phyloP scores from a whole-genome alignment of 2,888 invertebrate species.

The Ceraclea dissimilis region DNA sequence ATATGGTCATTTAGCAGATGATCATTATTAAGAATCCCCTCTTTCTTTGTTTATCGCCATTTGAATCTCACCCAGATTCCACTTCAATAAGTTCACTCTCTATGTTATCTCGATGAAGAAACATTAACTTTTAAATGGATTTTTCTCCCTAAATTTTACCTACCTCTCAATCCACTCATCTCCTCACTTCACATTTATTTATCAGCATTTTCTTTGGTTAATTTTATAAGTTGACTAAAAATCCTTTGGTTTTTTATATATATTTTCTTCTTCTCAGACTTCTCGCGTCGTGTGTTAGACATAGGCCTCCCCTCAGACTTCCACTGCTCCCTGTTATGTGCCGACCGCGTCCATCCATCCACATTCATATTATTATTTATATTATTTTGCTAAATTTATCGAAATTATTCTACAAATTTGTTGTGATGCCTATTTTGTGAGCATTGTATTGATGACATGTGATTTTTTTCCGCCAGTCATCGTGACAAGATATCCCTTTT shows the following conservation, averaged over 20 bases:
- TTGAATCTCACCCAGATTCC: slow-evolving; percentile 4
- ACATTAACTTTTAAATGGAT: slow-evolving; percentile 8
- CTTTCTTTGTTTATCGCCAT: neutral
- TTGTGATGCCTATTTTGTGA: too few species aligned
- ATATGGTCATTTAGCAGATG: slow-evolving; percentile 2
- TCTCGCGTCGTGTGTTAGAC: too few species aligned
- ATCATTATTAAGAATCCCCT: neutral
- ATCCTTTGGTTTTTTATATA: too few species aligned
- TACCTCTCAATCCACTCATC: neutral
- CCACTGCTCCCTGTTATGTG: too few species aligned
- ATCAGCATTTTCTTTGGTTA: neutral
- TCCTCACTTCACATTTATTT: neutral
- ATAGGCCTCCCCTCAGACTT: too few species aligned
- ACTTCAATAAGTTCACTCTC: slow-evolving; percentile 3
- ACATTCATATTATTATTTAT: too few species aligned
- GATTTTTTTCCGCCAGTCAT: too few species aligned
- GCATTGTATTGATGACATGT: too few species aligned
- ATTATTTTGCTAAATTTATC: too few species aligned
- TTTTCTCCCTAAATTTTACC: neutral
- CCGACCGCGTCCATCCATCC: neutral
- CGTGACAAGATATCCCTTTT: too few species aligned
- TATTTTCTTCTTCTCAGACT: neutral
- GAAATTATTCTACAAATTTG: too few species aligned
- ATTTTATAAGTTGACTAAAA: neutral
- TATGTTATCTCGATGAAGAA: slow-evolving; percentile 6